phyloP scores from a whole-genome alignment of 2,888 invertebrate species.

The Cistogaster globosa region DNA sequence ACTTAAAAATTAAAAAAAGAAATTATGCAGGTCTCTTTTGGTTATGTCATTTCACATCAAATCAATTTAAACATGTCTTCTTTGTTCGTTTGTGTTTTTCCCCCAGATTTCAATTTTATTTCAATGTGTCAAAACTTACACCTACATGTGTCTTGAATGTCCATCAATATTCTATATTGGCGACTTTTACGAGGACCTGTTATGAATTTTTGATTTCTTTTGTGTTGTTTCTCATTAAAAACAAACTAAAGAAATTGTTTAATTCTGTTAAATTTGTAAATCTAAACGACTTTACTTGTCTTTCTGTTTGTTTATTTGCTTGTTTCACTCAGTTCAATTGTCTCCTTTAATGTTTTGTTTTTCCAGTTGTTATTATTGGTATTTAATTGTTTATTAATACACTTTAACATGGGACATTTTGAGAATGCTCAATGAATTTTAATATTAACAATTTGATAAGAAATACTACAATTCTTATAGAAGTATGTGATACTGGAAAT shows the following conservation, averaged over 20 bases:
- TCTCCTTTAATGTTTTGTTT: constrained; percentile 54
- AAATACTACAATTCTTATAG: background rate
- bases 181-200: constrained; percentile 58
- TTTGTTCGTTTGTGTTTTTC: constrained; percentile 7
- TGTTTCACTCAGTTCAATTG: constrained; percentile 12
- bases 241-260: background rate
- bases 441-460: constrained; percentile 15
- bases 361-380: constrained; percentile 53
- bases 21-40: constrained; percentile 42
- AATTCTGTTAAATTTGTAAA: constrained; percentile 28
- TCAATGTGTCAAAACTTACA: constrained; percentile 67
- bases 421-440: constrained; percentile 45
- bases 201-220: constrained; percentile 59
- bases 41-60: background rate
- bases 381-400: constrained; percentile 69
- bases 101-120: constrained; percentile 52
- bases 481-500: background rate
- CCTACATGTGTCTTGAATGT: constrained; percentile 69
- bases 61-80: background rate
- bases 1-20: background rate
- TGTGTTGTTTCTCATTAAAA: background rate
- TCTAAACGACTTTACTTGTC: constrained; percentile 27
- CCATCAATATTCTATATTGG: constrained; percentile 62
- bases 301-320: background rate
- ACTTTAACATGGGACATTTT: constrained; percentile 65